Percentiles rank a stretch among this genome's conserved stretches.
Evolutionary conservation across 2,888 invertebrate species (phyloP).

Genomic region (Chrysodeixis includens): DNA sequence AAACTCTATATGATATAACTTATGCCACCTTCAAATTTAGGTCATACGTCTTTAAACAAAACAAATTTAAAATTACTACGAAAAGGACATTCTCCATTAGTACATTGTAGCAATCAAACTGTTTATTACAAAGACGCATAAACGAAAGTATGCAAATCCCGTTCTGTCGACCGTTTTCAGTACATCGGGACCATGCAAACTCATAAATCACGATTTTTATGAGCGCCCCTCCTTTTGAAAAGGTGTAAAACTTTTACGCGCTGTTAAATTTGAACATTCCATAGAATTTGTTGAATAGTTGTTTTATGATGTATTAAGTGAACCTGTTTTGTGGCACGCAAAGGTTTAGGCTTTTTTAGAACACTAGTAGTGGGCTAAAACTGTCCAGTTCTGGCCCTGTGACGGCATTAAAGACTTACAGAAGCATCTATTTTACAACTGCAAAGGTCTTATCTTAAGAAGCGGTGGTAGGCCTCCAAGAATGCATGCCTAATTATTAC

Average conservation of each 20-base stretch:
- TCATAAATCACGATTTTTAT: conserved; percentile 81
- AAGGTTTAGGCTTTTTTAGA: neutral
- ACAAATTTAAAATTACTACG: conserved; percentile 4
- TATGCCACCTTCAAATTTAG: too few species aligned
- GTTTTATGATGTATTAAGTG: conserved; percentile 12
- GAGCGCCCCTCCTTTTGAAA: conserved; percentile 66
- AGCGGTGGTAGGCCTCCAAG: too few species aligned
- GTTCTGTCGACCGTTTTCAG: conserved; percentile 53
- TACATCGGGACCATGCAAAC: conserved; percentile 58
- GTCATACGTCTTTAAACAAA: neutral
- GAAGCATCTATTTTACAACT: too few species aligned
- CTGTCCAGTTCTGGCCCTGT: too few species aligned
- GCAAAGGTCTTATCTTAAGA: too few species aligned
- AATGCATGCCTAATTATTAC: too few species aligned
- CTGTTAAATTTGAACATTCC: conserved; percentile 66
- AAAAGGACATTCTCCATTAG: neutral
- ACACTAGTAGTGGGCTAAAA: too few species aligned
- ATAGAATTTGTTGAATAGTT: conserved; percentile 38
- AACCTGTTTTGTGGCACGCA: neutral
- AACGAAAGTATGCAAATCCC: conserved; percentile 62
- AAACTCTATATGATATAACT: too few species aligned
- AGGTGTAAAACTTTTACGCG: conserved; percentile 77
- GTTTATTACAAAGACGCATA: conserved; percentile 41
- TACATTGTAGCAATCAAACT: conserved; percentile 27
- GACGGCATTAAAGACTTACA: too few species aligned